Base-by-base conservation (phyloP, 1,140 invertebrate species). In the Pogonomyrmex barbatus region DNA sequence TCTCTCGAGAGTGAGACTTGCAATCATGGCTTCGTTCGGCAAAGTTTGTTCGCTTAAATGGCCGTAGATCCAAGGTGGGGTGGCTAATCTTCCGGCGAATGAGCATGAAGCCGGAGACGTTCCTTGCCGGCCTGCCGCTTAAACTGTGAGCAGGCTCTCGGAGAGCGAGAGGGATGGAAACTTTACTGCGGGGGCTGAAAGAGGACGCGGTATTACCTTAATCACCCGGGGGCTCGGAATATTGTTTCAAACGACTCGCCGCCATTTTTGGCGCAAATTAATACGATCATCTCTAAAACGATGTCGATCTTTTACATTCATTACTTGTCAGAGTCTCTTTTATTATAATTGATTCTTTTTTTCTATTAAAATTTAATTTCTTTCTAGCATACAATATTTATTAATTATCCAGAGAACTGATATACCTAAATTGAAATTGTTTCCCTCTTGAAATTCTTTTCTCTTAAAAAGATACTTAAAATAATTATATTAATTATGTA, bases 61-160 rank as follows among this genome's bases (percentile, higher is more conserved):
- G 88, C 82, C 88, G 82, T 85, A 78, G 70, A 90, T 82, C 86
- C 81, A 62, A 85, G 70, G 85, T 90, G 63, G 89, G 89, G 89
- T 90, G 88, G 89, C 89, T 90, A 90, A 90, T 90, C 89, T 90
- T 90, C 89, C 88, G 62, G 86, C 89, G 89, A 90, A 90, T 60
- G 89, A 91, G 87, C 90, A 91, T 86, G 63, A 78, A 67, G 75
- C 56, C 54, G 79, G 45, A 83, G 79, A 75, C 50, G 68, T 75
- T 73, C 14, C 47, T 50, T 56, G 67, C 60, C 33, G 63, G 67
- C 30, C 4, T 47, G 79, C 52, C 68, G 54, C 30, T 83, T 73
- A 83, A 83, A 83, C 68, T 42, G 33, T 17, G 62, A 67, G 47
- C 77, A 1, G 65, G 58, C 73, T 45, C 33, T 39, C 73, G 54